phyloP scores from a whole-genome alignment of 2,888 invertebrate genomes.

The Mythimna impura region DNA sequence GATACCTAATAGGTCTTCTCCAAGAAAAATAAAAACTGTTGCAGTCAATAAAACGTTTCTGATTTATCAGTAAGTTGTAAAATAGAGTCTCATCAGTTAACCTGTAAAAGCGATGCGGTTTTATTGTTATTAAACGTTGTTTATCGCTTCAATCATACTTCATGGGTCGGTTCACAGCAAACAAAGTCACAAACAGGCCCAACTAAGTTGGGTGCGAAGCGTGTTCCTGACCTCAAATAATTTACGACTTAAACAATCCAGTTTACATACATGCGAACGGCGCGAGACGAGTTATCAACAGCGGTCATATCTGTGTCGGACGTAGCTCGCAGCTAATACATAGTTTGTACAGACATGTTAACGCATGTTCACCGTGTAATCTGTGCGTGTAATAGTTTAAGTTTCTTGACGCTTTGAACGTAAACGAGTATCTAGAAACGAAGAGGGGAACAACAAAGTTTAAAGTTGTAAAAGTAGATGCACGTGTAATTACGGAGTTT shows the following conservation, averaged over 20 bases:
- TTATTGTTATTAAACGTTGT: constrained; percentile 67
- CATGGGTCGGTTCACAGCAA: constrained; percentile 74
- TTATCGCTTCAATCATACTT: constrained; percentile 77
- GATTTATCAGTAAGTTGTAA: constrained; percentile 36
- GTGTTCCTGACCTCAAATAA: constrained; percentile 84
- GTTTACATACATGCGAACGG: constrained; percentile 79
- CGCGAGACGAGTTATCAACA: constrained; percentile 78
- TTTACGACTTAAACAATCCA: constrained; percentile 84
- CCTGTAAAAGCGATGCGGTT: constrained; percentile 40
- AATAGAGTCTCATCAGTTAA: constrained; percentile 34
- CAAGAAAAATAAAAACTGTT: constrained; percentile 20
- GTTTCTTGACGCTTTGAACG: constrained; percentile 75
- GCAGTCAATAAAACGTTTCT: constrained; percentile 19
- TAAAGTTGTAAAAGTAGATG: constrained; percentile 57
- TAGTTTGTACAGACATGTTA: constrained; percentile 72
- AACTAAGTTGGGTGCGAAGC: constrained; percentile 77
- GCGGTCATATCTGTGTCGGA: constrained; percentile 83
- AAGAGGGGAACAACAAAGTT: constrained; percentile 57
- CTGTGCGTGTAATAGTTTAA: constrained; percentile 80
- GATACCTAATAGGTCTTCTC: constrained; percentile 36
- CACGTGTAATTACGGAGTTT: constrained; percentile 61
- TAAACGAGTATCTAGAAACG: constrained; percentile 68
- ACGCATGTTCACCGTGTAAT: constrained; percentile 78
- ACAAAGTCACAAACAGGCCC: constrained; percentile 81
- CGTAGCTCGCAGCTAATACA: constrained; percentile 75